Evolutionary conservation across 2,797 vertebrate genomes (phyloP), one percentile per base, ranked within the genome.

Genomic region (Taenioides sp.): DNA sequence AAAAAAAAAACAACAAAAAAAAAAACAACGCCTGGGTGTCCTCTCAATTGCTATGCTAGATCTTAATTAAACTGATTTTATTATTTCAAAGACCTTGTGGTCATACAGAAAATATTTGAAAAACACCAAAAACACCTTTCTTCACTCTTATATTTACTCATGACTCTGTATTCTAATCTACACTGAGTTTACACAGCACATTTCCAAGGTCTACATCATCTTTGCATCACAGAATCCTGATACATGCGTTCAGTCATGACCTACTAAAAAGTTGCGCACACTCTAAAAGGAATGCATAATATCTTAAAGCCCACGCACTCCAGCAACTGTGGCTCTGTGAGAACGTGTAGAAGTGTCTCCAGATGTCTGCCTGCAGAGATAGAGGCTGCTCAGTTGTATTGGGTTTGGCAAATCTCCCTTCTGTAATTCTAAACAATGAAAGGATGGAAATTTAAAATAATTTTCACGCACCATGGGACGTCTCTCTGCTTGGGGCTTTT

Each of bases 191-290:
- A 76, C 66, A 58, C 70, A 78, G 61, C 31, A 40, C 52, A 75
- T 88, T 87, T 84, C 76, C 80, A 67, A 75, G 67, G 72, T 69
- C 80, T 82, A 69, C 82, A 84, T 87, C 75, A 84, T 82, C 71
- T 85, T 86, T 88, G 69, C 78, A 84, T 82, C 77, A 86, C 67
- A n/a, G 69, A 75, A 77, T 81, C 69, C 52, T 76, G 79, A 74
- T 75, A 58, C 71, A 72, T 70, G 72, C 57, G 68, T 60, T 73
- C 73, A 82, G 67, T 75, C 77, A 69, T 82, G 79, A 85, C 71
- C 72, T 67, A 84, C 69, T 82, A 79, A 80, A 62, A 64, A 76
- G 70, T 83, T 85, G 52, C 74, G 76, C 62, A 31, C 49, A 74
- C 64, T 55, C 68, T 75, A 70, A 87, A 82, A 77, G 73, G 75